Evolutionary conservation across 2,113 vertebrate species (phyloP).

Genomic region (Prietella phreatophila): DNA sequence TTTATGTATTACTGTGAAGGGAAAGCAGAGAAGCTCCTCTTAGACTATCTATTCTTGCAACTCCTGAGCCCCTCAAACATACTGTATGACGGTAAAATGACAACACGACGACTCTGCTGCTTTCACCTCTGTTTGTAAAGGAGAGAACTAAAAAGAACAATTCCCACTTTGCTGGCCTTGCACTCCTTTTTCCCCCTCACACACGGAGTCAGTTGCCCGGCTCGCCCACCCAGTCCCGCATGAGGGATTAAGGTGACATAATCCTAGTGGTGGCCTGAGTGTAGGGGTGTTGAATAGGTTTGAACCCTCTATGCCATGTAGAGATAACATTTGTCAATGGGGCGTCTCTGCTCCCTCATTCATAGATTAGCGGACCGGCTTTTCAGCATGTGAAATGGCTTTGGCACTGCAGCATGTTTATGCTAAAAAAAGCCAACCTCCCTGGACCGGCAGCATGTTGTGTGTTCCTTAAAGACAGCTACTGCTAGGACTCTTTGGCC

Average conservation of each 20-base stretch:
- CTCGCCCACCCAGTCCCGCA: constrained; percentile 71
- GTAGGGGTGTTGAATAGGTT: constrained; percentile 74
- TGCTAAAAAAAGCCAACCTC: constrained; percentile 61
- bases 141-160: constrained; percentile 70
- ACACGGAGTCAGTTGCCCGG: constrained; percentile 76
- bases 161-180: constrained; percentile 66
- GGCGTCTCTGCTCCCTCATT: constrained; percentile 74
- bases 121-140: constrained; percentile 66
- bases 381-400: constrained; percentile 77
- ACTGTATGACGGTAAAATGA: constrained; percentile 63
- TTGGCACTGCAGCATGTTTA: constrained; percentile 76
- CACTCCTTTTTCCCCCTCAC: constrained; percentile 65
- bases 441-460: constrained; percentile 68
- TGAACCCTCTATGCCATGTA: constrained; percentile 77
- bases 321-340: constrained; percentile 81
- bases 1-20: constrained; percentile 43
- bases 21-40: constrained; percentile 26
- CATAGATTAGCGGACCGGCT: constrained; percentile 78
- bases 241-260: constrained; percentile 81
- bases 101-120: constrained; percentile 62
- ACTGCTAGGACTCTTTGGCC: constrained; percentile 51
- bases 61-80: constrained; percentile 64
- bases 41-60: constrained; percentile 50
- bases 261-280: constrained; percentile 76
- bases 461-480: constrained; percentile 64